These are phyloP conservation scores for Lomographa bimaculata DNA, from an alignment of 2,888 invertebrate genomes.

Conservation along the genomic window DNA sequence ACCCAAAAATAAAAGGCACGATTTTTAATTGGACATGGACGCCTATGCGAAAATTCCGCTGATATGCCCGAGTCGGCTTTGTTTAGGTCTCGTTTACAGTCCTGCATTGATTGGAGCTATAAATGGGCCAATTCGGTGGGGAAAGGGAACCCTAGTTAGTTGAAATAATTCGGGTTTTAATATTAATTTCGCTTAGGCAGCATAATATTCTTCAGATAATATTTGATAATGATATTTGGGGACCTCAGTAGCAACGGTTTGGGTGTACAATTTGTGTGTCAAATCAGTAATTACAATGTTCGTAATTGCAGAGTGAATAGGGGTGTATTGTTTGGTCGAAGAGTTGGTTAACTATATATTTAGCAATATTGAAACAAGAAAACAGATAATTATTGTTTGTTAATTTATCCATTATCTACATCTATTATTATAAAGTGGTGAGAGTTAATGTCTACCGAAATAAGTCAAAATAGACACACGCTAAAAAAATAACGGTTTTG, in stretches of 20 bases:
- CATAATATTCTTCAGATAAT: constrained; percentile 2
- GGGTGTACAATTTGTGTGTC: not conserved
- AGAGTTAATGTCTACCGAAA: no score
- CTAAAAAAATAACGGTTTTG: no score
- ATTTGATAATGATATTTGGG: not conserved
- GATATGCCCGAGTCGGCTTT: constrained; percentile 42
- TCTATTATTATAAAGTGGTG: no score
- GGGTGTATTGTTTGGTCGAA: no score
- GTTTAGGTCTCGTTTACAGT: constrained; percentile 27
- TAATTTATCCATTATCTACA: no score
- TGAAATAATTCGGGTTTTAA: not conserved
- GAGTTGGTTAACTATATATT: no score
- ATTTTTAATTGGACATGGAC: constrained; percentile 66
- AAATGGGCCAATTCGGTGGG: constrained; percentile 7
- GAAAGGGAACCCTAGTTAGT: not conserved
- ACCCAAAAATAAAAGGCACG: constrained; percentile 11
- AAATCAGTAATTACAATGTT: no score
- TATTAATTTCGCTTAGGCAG: not conserved
- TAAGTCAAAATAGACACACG: no score
- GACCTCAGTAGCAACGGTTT: not conserved
- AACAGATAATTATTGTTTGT: no score
- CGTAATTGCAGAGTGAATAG: no score
- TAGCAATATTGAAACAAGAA: no score
- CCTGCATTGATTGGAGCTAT: constrained; percentile 17
- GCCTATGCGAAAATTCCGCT: constrained; percentile 49